Evolutionary conservation across 2,888 invertebrate genomes (phyloP).

Genomic region (Cinara cedri): DNA sequence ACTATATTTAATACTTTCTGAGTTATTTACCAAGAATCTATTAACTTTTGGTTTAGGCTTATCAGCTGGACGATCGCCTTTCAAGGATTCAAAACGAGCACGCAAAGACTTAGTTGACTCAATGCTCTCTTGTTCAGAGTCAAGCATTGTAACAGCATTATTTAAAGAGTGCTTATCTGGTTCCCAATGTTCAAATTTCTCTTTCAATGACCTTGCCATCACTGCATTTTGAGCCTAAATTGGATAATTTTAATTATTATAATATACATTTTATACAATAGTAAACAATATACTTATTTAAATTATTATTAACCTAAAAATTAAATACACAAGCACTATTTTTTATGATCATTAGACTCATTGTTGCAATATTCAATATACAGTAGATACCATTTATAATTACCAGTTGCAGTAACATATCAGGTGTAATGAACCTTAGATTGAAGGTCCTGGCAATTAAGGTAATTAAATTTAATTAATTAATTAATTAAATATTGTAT

Average conservation of each 20-base stretch:
- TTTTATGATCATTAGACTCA: background rate
- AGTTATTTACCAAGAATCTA: constrained; percentile 84
- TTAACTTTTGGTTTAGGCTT: constrained; percentile 77
- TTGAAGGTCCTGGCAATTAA: too few species aligned
- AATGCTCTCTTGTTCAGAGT: constrained; percentile 70
- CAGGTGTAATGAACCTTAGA: too few species aligned
- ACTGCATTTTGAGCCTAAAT: constrained; percentile 64
- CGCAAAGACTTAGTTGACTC: constrained; percentile 78
- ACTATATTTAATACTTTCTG: background rate
- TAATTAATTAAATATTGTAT: too few species aligned
- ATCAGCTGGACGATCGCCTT: constrained; percentile 65
- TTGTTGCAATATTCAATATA: background rate
- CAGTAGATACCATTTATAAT: too few species aligned
- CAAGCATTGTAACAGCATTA: constrained; percentile 64
- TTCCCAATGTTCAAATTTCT: constrained; percentile 89
- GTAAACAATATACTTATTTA: background rate
- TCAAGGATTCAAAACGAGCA: constrained; percentile 84
- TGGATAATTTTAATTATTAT: background rate
- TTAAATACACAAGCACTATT: background rate
- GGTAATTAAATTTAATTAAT: too few species aligned
- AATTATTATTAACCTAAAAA: background rate
- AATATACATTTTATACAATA: background rate
- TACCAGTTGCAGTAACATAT: too few species aligned
- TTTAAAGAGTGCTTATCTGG: constrained; percentile 66
- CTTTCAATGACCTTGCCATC: constrained; percentile 81